Evolutionary conservation across 2,888 invertebrate genomes (phyloP).

Genomic region (Thecocarcelia acutangulata): DNA sequence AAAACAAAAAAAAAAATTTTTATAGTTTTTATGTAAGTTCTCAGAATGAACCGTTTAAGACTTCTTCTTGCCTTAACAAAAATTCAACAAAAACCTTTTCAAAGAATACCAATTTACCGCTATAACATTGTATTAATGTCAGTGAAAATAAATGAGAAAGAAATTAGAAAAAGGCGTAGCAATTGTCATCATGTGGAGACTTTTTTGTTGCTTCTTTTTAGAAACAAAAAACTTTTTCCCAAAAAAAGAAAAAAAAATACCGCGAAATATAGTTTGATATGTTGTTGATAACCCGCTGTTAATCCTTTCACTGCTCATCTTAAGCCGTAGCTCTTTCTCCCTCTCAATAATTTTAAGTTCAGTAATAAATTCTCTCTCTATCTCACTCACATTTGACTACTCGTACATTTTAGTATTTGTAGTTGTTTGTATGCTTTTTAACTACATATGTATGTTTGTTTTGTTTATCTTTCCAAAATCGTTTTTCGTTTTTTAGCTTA

Average conservation of each 20-base stretch:
- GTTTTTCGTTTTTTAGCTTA: conserved; percentile 32
- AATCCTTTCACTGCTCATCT: conserved; percentile 37
- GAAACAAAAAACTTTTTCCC: not conserved
- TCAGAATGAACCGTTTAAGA: conserved; percentile 58
- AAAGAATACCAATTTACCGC: conserved; percentile 54
- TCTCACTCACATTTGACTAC: conserved; percentile 13
- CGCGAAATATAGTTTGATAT: conserved; percentile 44
- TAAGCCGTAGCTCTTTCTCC: conserved; percentile 11
- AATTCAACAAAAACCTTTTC: conserved; percentile 44
- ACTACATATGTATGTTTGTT: conserved; percentile 7
- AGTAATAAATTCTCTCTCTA: conserved; percentile 62
- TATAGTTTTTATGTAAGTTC: conserved; percentile 43
- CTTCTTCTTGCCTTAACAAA: conserved; percentile 19
- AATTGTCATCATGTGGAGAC: conserved; percentile 38
- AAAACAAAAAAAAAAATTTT: conserved; percentile 31
- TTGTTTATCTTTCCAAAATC: conserved; percentile 59
- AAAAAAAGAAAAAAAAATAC: conserved; percentile 42
- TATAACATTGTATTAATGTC: not conserved
- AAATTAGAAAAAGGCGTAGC: conserved; percentile 47
- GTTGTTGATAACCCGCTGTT: conserved; percentile 60
- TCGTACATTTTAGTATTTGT: not conserved
- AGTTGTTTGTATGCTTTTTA: too few relatives aligned
- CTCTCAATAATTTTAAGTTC: conserved; percentile 46
- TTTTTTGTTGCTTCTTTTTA: not conserved
- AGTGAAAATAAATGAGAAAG: conserved; percentile 26